Conservation (phyloP, 2,113 vertebrate genomes). For the Lamprotornis superbus region DNA sequence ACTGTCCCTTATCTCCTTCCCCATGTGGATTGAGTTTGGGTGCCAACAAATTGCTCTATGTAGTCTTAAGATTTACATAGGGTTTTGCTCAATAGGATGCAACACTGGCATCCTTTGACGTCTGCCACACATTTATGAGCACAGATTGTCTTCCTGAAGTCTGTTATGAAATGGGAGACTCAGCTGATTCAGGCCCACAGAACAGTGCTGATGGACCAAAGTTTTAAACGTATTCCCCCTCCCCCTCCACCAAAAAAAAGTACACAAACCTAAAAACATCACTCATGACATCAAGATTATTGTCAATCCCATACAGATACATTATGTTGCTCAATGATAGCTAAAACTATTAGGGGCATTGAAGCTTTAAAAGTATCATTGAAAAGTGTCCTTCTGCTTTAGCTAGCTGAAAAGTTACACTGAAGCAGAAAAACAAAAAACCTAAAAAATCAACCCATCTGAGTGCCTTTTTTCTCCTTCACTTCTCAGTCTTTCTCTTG, state of each 20-base stretch:
- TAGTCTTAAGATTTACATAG: background rate
- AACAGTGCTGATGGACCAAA: background rate
- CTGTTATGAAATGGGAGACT: background rate
- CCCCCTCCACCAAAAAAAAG: background rate
- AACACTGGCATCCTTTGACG: background rate
- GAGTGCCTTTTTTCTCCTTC: background rate
- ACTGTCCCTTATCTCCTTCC: background rate
- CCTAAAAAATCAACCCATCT: background rate
- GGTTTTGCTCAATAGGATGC: background rate
- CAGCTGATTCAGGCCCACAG: background rate
- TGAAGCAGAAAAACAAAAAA: background rate
- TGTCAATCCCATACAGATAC: background rate
- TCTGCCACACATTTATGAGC: background rate
- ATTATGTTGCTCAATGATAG: background rate
- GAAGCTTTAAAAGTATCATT: background rate
- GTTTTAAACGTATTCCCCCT: background rate
- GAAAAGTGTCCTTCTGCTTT: background rate
- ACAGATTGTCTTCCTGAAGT: background rate
- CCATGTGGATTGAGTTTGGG: accelerated
- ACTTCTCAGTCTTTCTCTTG: background rate
- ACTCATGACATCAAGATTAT: background rate
- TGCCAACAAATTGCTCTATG: background rate
- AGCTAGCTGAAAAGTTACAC: background rate
- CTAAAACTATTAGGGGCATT: background rate
- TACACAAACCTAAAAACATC: background rate